Base-by-base conservation (phyloP, 1,140 invertebrate genomes). In the Psilanteris sp. region DNA sequence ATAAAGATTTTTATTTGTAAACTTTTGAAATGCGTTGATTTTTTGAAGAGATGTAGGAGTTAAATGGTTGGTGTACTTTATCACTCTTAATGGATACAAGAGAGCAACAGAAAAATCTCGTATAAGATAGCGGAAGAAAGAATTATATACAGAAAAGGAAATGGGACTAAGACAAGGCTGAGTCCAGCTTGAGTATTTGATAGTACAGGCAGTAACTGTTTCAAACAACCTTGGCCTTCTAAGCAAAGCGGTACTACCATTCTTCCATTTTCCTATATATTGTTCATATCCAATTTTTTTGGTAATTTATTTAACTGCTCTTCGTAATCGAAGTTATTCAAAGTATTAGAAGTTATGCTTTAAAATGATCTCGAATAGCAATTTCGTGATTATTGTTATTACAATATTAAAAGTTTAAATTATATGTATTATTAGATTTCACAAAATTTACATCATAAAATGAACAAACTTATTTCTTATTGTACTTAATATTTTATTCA, bases 21-120 rank as follows among this genome's bases (percentile, higher is more conserved):
- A 46, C 16, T n/a, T 9, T 36, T 11, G 34, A 55, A 43, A 46
- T 48, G 16, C 24, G 1, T 15, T 26, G 34, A 67, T 52, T 50
- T 70, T 59, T 39, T 46, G 29, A 39, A 10, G 24, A 52, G 48
- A 55, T 32, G 27, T 44, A 55, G 36, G 37, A 37, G 74, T 78
- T 81, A 74, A 66, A 73, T 67, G 61, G 67, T 79, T 70, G 54
- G 39, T 50, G 77, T 73, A 77, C 74, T 84, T 80, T 55, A 79
- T 84, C 82, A 78, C 76, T 24, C 32, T 44, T 81, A 82, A 80
- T 77, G 79, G 74, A 75, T 77, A 79, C 68, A 70, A 78, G 68
- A 70, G 50, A 70, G 62, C 82, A 79, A 83, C 73, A 77, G 37
- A 70, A 55, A 50, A 52, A 64, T 70, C 46, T 46, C 32, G 52